Conservation (phyloP, 2,888 invertebrate species). For the Caenorhabditis sp. region DNA sequence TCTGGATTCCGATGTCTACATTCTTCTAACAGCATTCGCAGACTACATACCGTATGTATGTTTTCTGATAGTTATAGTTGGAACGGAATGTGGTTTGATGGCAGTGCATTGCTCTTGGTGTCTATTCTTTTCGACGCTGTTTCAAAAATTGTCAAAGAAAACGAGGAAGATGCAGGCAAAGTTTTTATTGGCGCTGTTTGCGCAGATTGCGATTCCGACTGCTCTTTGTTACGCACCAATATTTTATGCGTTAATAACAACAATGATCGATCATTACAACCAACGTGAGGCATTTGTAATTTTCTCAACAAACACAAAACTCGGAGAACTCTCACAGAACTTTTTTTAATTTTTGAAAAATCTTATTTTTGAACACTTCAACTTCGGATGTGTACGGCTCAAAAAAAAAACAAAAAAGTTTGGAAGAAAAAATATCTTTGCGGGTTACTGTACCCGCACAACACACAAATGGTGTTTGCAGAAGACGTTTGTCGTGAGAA, state of each 20-base stretch:
- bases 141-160: conserved; percentile 14
- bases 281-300: conserved; percentile 13
- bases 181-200: conserved; percentile 18
- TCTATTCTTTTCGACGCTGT: conserved; percentile 17
- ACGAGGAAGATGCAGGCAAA: conserved; percentile 29
- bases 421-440: no score
- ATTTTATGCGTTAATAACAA: conserved; percentile 12
- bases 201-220: conserved; percentile 25
- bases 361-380: no score
- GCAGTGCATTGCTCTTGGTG: conserved; percentile 26
- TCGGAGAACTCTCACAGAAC: background rate
- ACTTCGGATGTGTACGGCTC: no score
- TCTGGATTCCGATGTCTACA: conserved; percentile 11
- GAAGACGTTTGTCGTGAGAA: no score
- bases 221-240: conserved; percentile 23
- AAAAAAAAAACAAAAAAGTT: no score
- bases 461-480: no score
- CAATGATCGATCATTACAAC: conserved; percentile 21
- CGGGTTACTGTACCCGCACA: no score
- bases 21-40: conserved; percentile 1
- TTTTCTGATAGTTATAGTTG: conserved; percentile 18
- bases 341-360: no score
- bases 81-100: conserved; percentile 13
- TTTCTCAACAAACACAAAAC: background rate
- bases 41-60: conserved; percentile 9